Base-by-base conservation (phyloP, 2,113 vertebrate species). In the Hippocampus abdominalis region DNA sequence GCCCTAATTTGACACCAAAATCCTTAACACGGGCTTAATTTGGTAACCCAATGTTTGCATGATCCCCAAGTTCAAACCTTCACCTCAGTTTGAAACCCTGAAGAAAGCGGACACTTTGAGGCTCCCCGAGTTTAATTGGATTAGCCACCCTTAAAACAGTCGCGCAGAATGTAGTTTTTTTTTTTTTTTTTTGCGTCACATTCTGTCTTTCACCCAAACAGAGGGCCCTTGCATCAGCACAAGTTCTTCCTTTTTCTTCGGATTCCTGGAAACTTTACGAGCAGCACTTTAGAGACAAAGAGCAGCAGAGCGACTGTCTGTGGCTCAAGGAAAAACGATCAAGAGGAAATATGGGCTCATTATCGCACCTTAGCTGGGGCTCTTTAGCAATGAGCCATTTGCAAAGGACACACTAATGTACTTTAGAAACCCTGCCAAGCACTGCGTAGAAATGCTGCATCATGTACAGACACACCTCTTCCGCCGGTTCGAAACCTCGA, bases 121-220 rank as follows among this genome's bases (percentile, higher is more conserved):
- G 68, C 42, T 70, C 21, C 51, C 21, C 3, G 21, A 20, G 8
- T 23, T 74, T 84, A 80, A 86, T 75, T 81, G 76, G 80, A 84
- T 85, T 84, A 87, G 73, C 72, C 36, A 64, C 79, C 79, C 77
- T 89, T 86, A 81, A 83, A 82, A 78, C 66, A 54, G 68, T 29
- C 21, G 21, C 61, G 5, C 13, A 8, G 57, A 59, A 3, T 60
- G 32, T 9, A 12, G 27, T 29, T 75, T 80, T 36, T 36, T 32
- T 32, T 36, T 36, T 32, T 32, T 32, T 36, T 81, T 70, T 20
- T 84, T 82, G 76, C 77, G 59, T 86, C 78, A 84, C 74, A 61
- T 65, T 42, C 66, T 10, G 60, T 70, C 53, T 70, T 66, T 75
- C 68, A 69, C 61, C 57, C 62, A 51, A 46, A 39, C 23, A 6